These are phyloP conservation scores for Saccopteryx leptura DNA, from an alignment of 2,113 vertebrate species.

Conservation along the genomic window DNA sequence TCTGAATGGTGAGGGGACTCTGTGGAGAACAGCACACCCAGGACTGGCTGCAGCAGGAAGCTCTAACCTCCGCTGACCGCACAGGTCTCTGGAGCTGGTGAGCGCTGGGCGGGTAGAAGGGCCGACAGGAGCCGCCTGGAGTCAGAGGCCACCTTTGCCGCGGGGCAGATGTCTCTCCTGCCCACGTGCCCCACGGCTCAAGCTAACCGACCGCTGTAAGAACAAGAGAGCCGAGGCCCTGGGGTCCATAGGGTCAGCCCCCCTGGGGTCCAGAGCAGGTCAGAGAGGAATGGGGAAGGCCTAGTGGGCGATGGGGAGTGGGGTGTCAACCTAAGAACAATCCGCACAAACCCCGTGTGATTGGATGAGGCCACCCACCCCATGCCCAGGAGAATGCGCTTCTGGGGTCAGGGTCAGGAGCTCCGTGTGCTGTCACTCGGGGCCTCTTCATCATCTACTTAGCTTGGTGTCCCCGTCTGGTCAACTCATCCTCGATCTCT, in stretches of 20 bases:
- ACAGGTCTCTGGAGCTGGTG: neutral
- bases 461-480: neutral
- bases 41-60: neutral
- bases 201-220: neutral
- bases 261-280: neutral
- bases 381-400: neutral
- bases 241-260: too few species aligned
- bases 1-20: neutral
- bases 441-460: neutral
- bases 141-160: neutral
- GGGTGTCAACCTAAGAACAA: neutral
- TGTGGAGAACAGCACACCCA: neutral
- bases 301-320: fast-evolving
- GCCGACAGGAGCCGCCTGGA: neutral
- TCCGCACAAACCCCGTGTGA: too few species aligned
- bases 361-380: neutral
- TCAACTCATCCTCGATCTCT: neutral
- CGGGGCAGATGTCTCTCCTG: neutral
- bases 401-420: neutral
- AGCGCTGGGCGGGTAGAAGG: fast-evolving
- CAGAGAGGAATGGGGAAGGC: neutral
- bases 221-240: too few species aligned
- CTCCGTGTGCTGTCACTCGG: fast-evolving
- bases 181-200: fast-evolving
- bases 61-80: neutral